Evolutionary conservation across 2,797 vertebrate species (phyloP).

Genomic region (Gambusia yucatana): DNA sequence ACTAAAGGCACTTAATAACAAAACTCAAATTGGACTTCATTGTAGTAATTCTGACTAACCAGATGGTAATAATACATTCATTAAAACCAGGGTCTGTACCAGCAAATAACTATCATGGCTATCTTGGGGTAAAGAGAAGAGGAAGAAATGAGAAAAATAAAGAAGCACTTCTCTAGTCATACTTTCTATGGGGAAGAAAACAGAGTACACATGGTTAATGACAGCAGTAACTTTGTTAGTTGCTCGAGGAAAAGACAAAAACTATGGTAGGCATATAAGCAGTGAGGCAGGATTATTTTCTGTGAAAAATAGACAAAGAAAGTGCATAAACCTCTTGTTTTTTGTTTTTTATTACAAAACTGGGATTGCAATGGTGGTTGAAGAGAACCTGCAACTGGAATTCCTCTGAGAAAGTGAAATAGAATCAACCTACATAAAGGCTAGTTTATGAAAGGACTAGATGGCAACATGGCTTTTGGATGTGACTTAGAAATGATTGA

Average conservation of each 20-base stretch:
- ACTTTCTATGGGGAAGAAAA: neutral
- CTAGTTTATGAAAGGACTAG: neutral
- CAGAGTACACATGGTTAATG: neutral
- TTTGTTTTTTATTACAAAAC: neutral
- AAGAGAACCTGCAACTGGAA: neutral
- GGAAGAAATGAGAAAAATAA: neutral
- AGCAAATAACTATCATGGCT: neutral
- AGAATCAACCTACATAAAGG: neutral
- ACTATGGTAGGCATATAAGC: neutral
- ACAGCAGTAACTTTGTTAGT: neutral
- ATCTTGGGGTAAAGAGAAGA: neutral
- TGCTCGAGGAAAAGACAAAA: neutral
- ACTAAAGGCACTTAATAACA: neutral
- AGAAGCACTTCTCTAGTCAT: neutral
- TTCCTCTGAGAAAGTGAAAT: neutral
- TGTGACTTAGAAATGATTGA: neutral
- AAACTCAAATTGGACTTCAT: neutral
- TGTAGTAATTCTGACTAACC: neutral
- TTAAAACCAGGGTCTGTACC: neutral
- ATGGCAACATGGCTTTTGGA: neutral
- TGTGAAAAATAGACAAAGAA: neutral
- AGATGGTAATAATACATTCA: neutral
- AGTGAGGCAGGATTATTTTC: neutral
- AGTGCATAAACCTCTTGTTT: neutral
- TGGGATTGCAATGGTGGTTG: neutral